phyloP scores from a whole-genome alignment of 2,113 vertebrate species.

The Aix galericulata region DNA sequence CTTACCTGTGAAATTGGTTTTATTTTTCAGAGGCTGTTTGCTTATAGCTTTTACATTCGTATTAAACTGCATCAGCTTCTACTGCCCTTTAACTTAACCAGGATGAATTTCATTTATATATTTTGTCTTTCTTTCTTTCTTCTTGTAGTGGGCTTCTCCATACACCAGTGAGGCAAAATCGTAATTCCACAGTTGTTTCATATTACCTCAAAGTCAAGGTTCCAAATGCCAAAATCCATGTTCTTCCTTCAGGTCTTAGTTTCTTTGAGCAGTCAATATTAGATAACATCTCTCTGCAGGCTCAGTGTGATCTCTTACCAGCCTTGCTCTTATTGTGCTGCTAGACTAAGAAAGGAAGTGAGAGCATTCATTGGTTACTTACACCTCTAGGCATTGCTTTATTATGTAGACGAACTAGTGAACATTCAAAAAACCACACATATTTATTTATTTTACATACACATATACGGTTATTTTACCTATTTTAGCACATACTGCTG shows the following conservation, averaged over 20 bases:
- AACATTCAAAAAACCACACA: not conserved
- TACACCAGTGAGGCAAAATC: not conserved
- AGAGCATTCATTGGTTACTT: not conserved
- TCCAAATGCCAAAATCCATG: slow-evolving; percentile 6
- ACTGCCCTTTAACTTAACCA: slow-evolving; percentile 9
- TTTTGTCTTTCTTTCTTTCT: not conserved
- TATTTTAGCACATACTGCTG: not conserved
- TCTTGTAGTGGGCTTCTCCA: not conserved
- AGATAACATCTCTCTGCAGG: not conserved
- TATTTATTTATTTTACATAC: not conserved
- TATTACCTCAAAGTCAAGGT: not conserved
- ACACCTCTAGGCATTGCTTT: not conserved
- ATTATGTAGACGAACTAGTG: not conserved
- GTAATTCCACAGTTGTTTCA: not conserved
- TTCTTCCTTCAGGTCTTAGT: not conserved
- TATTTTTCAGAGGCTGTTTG: slow-evolving; percentile 18
- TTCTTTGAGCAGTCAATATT: not conserved
- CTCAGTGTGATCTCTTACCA: not conserved
- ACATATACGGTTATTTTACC: not conserved
- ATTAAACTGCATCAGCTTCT: not conserved
- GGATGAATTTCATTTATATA: slow-evolving; percentile 24
- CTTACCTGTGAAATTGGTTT: not conserved
- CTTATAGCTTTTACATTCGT: not conserved
- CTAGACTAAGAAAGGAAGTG: not conserved
- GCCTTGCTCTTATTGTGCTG: not conserved